Conservation (phyloP, 1,140 invertebrate species). For the Saxidomus purpurata region DNA sequence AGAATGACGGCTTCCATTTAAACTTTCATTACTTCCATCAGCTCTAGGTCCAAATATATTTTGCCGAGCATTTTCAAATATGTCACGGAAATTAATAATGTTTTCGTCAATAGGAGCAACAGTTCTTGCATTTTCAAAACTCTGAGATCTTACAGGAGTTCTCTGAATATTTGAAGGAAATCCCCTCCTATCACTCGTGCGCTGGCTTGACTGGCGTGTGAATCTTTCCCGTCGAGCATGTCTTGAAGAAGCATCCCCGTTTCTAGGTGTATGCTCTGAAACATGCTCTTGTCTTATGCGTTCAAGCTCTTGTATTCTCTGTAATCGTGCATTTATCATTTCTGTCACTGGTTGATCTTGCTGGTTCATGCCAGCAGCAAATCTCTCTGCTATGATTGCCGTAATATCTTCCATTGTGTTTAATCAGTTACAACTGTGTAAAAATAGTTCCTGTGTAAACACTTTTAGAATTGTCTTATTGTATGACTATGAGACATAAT, state of each 20-base stretch:
- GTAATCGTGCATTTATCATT: constrained; percentile 38
- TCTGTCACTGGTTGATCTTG: not conserved
- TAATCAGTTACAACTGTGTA: not conserved
- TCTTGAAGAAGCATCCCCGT: not conserved
- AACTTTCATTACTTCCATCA: constrained; percentile 44
- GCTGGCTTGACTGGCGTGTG: constrained; percentile 41
- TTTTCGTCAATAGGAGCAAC: constrained; percentile 3
- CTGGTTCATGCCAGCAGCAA: not conserved
- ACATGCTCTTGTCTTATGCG: constrained; percentile 42
- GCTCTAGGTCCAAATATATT: constrained; percentile 46
- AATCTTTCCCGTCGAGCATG: constrained; percentile 42
- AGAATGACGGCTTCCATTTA: not conserved
- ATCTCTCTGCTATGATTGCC: not conserved
- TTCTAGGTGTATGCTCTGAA: not conserved
- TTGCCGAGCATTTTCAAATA: constrained; percentile 48
- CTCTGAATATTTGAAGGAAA: constrained; percentile 39
- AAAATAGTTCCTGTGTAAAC: not conserved
- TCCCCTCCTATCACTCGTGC: constrained; percentile 32
- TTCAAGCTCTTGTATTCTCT: constrained; percentile 59
- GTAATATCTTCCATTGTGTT: constrained; percentile 38
- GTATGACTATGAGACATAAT: too few relatives aligned
- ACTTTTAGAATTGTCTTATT: not conserved
- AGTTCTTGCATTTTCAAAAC: constrained; percentile 46
- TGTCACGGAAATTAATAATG: constrained; percentile 28
- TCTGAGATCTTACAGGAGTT: constrained; percentile 53